Conservation (phyloP, 2,888 invertebrate genomes). For the Apomyelois bistriatella region DNA sequence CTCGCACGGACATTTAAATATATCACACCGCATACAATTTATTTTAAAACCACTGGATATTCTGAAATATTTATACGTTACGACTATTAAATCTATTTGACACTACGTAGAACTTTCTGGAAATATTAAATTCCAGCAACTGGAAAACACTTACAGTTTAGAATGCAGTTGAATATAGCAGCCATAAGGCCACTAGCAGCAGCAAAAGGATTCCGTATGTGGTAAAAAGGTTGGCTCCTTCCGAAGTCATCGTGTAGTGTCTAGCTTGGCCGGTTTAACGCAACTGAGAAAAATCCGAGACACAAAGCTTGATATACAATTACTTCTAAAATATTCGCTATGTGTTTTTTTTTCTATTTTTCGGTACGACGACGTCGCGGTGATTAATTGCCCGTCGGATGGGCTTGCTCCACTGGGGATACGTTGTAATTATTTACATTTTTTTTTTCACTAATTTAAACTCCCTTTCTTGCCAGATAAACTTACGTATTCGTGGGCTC, state of each 20-base stretch:
- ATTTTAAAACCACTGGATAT: neutral
- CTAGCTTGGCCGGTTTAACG: conserved; percentile 32
- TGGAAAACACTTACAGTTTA: conserved; percentile 45
- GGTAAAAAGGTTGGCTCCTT: conserved; percentile 82
- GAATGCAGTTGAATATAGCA: conserved; percentile 81
- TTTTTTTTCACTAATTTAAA: neutral
- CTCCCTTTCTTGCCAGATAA: neutral
- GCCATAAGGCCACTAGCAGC: conserved; percentile 82
- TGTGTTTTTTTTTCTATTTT: conserved; percentile 51
- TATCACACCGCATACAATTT: conserved; percentile 4
- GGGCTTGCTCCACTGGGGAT: conserved; percentile 25
- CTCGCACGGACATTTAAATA: neutral
- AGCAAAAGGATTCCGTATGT: conserved; percentile 84
- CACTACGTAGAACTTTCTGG: neutral
- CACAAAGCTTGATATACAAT: conserved; percentile 47
- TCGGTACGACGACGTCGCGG: conserved; percentile 42
- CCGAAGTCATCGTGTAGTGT: conserved; percentile 57
- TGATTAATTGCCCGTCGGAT: conserved; percentile 58
- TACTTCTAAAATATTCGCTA: conserved; percentile 36
- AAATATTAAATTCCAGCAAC: neutral
- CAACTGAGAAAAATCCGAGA: conserved; percentile 49
- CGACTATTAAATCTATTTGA: neutral
- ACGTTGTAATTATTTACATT: conserved; percentile 15
- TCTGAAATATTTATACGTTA: neutral
- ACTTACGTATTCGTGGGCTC: neutral